phyloP scores from a whole-genome alignment of 2,113 vertebrate species.

The Diphyllodes magnificus region DNA sequence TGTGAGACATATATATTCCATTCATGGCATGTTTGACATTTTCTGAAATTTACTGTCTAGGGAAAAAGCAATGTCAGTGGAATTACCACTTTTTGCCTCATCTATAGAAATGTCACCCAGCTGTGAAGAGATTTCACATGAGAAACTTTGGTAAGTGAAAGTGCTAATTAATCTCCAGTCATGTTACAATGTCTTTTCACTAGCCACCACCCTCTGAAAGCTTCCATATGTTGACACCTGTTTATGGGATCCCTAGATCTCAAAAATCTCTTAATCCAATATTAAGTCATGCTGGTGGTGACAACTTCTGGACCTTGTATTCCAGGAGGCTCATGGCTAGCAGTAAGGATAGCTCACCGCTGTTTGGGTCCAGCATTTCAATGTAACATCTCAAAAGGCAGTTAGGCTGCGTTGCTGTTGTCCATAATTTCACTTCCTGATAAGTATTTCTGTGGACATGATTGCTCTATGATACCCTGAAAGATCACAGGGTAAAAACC shows the following conservation, averaged over 20 bases:
- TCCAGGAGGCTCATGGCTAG: neutral
- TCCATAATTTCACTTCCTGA: neutral
- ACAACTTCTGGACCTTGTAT: neutral
- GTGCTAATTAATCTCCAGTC: neutral
- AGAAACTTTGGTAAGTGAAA: neutral
- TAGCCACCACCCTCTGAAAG: neutral
- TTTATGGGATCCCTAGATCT: neutral
- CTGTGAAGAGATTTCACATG: neutral
- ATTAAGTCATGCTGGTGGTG: neutral
- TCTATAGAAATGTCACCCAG: neutral
- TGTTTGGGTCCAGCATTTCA: rapidly evolving
- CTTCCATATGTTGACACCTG: neutral
- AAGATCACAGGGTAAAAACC: neutral
- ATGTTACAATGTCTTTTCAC: neutral
- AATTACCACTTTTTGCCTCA: neutral
- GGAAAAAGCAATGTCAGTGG: neutral
- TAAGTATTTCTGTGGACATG: neutral
- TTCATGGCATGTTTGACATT: neutral
- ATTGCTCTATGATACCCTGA: neutral
- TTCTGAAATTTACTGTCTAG: neutral
- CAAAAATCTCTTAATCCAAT: neutral
- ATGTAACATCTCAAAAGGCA: neutral
- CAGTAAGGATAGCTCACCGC: neutral
- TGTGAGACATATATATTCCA: neutral
- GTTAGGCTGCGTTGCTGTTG: neutral